Evolutionary conservation across 2,888 invertebrate genomes (phyloP).

Genomic region (Drosophila anceps): DNA sequence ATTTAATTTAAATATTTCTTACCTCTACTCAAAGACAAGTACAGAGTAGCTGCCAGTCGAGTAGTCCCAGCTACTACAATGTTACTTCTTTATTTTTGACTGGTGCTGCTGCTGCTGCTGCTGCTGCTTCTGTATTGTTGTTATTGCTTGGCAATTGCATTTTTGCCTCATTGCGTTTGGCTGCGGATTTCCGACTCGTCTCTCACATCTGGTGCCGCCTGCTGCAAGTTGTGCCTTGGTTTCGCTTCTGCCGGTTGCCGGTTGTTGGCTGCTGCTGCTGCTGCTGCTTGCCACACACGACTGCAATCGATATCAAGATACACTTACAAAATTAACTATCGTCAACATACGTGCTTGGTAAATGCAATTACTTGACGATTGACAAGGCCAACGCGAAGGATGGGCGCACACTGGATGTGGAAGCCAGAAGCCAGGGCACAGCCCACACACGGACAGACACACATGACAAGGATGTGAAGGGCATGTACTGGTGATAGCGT

Average conservation of each 20-base stretch:
- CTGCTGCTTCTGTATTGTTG: conserved; percentile 17
- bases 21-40: neutral
- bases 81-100: conserved; percentile 7
- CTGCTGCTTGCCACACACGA: conserved; percentile 47
- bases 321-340: conserved; percentile 81
- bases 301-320: conserved; percentile 79
- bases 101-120: conserved; percentile 6
- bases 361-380: conserved; percentile 80
- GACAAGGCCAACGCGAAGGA: conserved; percentile 51
- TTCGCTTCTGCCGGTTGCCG: conserved; percentile 20
- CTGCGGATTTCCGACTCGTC: conserved; percentile 53
- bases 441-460: conserved; percentile 6
- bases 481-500: conserved; percentile 14
- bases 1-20: neutral
- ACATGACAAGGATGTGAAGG: conserved; percentile 1
- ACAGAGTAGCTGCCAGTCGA: neutral
- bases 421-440: conserved; percentile 22
- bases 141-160: conserved; percentile 64
- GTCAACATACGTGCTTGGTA: conserved; percentile 79
- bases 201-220: conserved; percentile 34
- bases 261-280: conserved; percentile 19
- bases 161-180: conserved; percentile 70
- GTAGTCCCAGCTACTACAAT: neutral
- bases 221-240: conserved; percentile 9
- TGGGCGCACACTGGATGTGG: conserved; percentile 13